Base-by-base conservation (phyloP, 2,888 invertebrate genomes). In the Hirtodrosophila trivittata region DNA sequence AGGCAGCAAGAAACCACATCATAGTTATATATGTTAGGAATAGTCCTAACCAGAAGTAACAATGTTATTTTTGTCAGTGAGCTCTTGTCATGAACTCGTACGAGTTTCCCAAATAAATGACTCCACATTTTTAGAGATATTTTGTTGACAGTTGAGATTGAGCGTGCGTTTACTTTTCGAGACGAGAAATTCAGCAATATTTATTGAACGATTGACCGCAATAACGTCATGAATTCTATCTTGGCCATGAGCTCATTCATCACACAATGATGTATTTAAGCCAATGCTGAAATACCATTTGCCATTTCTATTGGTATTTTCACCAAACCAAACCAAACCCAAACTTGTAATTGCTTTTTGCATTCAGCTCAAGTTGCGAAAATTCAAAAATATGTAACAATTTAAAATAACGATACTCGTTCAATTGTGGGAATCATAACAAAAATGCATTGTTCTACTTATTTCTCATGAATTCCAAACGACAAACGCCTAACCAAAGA, bases 121-220 rank as follows among this genome's bases (percentile, higher is more conserved):
- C 84, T 84, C 51, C 51, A 81, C 84, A 81, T 81, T 84, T 80
- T 80, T 84, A 60, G 77, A 81, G 73, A 68, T 68, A 81, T 84
- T 74, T 59, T 63, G 78, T 66, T 84, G 82, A 81, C 78, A 77
- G 67, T 66, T 47, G 41, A 72, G 75, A 77, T 80, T 62, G 72
- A 66, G 62, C 12, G 21, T 28, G 38, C 32, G 18, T 32, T n/a
- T 5, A 9, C 5, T 32, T 32, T 9, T 32, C 10, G 54, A 9
- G 33, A 10, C 14, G 12, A 42, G 21, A 45, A 67, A 57, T 63
- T 74, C 37, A 63, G 28, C 46, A 55, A 63, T 55, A 68, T 56
- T 59, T 45, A 62, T 75, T 70, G 72, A 71, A 56, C 39, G 56
- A 58, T 60, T 54, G 77, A 67, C 84, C 84, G 64, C 67, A 73